Conservation (phyloP, 2,113 vertebrate species). For the Eonycteris spelaea region DNA sequence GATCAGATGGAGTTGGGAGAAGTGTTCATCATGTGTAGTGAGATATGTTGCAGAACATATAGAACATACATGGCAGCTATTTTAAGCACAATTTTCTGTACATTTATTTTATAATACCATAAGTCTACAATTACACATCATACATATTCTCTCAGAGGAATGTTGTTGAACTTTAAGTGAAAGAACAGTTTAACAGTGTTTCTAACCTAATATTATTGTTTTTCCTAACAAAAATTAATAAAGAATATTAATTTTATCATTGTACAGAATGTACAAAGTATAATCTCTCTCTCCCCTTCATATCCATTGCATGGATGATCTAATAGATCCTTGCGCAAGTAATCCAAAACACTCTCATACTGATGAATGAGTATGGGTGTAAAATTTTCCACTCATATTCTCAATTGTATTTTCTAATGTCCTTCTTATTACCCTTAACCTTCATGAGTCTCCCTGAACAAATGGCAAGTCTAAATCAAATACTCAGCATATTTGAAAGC, state of each 20-base stretch:
- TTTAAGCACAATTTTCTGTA: neutral
- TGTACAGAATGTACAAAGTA: neutral
- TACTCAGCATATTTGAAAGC: neutral
- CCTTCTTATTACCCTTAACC: neutral
- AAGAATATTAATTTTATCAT: neutral
- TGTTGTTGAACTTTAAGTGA: neutral
- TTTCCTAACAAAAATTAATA: constrained; percentile 1
- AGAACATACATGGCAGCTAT: neutral
- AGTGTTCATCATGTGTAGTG: neutral
- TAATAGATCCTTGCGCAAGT: neutral
- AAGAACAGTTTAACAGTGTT: neutral
- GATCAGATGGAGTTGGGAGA: neutral
- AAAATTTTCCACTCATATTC: neutral
- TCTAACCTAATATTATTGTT: neutral
- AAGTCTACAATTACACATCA: neutral
- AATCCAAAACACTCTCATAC: neutral
- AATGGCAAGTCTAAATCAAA: neutral
- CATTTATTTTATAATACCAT: neutral
- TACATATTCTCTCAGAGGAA: neutral
- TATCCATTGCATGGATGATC: neutral
- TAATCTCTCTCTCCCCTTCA: neutral
- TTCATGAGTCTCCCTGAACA: neutral
- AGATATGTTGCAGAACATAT: neutral
- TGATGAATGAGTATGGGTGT: neutral
- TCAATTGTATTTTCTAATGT: neutral